phyloP scores from a whole-genome alignment of 2,113 vertebrate genomes.

The Triplophysa rosa region DNA sequence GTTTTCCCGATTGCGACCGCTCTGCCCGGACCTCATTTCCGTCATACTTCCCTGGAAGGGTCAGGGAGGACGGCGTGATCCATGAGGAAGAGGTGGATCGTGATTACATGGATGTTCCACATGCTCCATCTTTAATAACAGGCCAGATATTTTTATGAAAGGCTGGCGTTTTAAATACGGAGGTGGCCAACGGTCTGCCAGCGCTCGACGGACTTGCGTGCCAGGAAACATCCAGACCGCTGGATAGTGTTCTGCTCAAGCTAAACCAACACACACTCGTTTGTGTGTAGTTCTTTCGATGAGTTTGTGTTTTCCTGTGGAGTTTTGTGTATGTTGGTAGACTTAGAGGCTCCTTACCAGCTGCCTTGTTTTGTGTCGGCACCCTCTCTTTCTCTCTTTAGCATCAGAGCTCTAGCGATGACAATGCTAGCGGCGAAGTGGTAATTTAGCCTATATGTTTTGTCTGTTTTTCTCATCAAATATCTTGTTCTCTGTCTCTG shows the following conservation, averaged over 20 bases:
- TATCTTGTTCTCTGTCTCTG: background rate
- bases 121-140: conserved; percentile 36
- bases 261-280: background rate
- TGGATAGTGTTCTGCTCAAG: background rate
- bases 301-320: background rate
- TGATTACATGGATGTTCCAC: conserved; percentile 30
- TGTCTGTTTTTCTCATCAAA: conserved; percentile 33
- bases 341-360: conserved; percentile 14
- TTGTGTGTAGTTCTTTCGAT: background rate
- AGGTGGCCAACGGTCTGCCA: conserved; percentile 12
- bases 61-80: background rate
- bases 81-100: background rate
- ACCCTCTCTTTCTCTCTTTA: background rate
- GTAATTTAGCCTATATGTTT: background rate
- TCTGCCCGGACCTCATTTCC: background rate
- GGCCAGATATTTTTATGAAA: conserved; percentile 42
- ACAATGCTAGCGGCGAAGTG: conserved; percentile 8
- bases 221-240: conserved; percentile 6
- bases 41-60: conserved; percentile 14
- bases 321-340: conserved; percentile 5
- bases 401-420: background rate
- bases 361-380: background rate
- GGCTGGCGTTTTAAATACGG: conserved; percentile 27
- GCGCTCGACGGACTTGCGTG: background rate
- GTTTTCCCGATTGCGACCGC: background rate